phyloP scores from a whole-genome alignment of 2,888 invertebrate species.

The Eilema griseolum region DNA sequence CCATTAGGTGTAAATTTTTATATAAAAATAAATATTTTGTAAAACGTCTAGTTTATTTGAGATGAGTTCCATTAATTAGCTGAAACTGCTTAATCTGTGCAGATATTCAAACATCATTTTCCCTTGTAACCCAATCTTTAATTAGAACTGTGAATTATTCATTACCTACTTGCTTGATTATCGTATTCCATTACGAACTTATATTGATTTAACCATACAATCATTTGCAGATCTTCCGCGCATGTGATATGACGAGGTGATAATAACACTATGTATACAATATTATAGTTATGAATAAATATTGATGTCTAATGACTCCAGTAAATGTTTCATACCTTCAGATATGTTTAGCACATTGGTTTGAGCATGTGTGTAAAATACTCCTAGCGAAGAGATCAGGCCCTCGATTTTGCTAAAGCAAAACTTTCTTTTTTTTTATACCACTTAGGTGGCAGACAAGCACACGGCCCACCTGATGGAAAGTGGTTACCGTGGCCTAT shows the following conservation, averaged over 20 bases:
- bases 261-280: conserved; percentile 42
- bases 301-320: conserved; percentile 30
- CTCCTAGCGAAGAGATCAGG: too few relatives aligned
- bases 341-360: conserved; percentile 12
- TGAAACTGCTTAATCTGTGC: not conserved
- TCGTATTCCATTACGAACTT: conserved; percentile 12
- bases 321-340: conserved; percentile 27
- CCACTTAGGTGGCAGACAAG: too few relatives aligned
- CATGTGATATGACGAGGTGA: conserved; percentile 44
- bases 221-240: conserved; percentile 18
- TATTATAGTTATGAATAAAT: conserved; percentile 27
- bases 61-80: not conserved
- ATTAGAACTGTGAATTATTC: not conserved
- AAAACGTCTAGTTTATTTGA: not conserved
- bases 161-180: not conserved
- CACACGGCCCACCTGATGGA: too few relatives aligned
- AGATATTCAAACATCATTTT: not conserved
- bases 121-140: not conserved
- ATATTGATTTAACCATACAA: conserved; percentile 29
- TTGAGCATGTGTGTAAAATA: not conserved
- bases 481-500: too few relatives aligned
- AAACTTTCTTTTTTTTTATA: too few relatives aligned
- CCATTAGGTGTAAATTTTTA: not conserved
- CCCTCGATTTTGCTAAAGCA: too few relatives aligned
- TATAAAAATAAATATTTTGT: not conserved